Conservation (phyloP, 2,113 vertebrate species). For the rat (Rattus norvegicus) region DNA sequence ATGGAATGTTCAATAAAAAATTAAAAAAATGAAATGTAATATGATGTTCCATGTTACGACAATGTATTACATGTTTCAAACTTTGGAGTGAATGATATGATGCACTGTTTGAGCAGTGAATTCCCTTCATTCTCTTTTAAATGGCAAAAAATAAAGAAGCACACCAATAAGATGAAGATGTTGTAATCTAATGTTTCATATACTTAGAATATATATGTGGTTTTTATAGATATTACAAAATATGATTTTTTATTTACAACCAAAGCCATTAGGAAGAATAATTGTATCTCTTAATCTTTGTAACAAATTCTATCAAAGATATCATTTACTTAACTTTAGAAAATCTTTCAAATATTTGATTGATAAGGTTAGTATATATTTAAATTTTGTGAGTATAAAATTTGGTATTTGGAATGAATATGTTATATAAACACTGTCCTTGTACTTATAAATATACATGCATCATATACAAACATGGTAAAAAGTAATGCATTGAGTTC, state of each 20-base stretch:
- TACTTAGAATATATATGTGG: not conserved
- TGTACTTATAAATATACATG: not conserved
- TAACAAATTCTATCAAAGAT: constrained; percentile 7
- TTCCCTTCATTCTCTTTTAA: too few species aligned
- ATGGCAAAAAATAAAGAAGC: too few species aligned
- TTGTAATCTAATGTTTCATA: not conserved
- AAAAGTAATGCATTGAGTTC: not conserved
- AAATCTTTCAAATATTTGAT: not conserved
- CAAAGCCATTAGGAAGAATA: not conserved
- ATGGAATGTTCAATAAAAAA: too few species aligned
- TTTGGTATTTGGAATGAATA: not conserved
- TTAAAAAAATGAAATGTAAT: too few species aligned
- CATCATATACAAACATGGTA: not conserved
- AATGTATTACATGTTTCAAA: too few species aligned
- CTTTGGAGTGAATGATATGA: too few species aligned
- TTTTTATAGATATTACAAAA: not conserved
- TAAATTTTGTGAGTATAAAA: constrained; percentile 9
- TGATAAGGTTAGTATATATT: not conserved
- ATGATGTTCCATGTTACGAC: too few species aligned
- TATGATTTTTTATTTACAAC: not conserved
- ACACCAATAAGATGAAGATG: not conserved
- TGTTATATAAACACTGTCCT: not conserved
- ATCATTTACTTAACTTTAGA: not conserved
- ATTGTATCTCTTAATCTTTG: constrained; percentile 4
- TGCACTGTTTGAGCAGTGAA: too few species aligned